Percentiles rank a stretch among this genome's conserved stretches.
phyloP scores from a whole-genome alignment of 2,888 invertebrate species.

The Calliopum simillimum region DNA sequence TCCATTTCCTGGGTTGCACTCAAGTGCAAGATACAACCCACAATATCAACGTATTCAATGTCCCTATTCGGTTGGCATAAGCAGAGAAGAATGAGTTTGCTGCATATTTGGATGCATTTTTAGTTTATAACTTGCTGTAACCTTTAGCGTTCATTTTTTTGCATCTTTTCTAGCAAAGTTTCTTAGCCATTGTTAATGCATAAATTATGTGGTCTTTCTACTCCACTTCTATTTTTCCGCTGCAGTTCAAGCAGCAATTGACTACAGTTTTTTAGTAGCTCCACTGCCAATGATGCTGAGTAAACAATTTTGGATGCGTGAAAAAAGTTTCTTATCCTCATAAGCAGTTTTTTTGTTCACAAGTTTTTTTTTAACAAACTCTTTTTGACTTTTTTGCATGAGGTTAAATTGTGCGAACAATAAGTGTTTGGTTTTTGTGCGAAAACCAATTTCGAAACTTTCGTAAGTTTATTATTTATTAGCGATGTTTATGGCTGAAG shows the following conservation, averaged over 20 bases:
- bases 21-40: slow-evolving; percentile 2
- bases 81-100: background rate
- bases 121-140: background rate
- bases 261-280: background rate
- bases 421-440: slow-evolving; percentile 11
- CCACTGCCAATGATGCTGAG: slow-evolving; percentile 4
- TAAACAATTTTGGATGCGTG: slow-evolving; percentile 2
- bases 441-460: slow-evolving; percentile 1
- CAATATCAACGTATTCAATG: background rate
- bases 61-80: background rate
- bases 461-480: slow-evolving; percentile 3
- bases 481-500: background rate
- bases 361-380: background rate
- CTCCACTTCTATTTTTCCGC: background rate
- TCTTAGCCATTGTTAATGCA: background rate
- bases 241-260: background rate
- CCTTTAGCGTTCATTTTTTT: background rate
- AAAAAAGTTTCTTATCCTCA: background rate
- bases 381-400: slow-evolving; percentile 2
- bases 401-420: slow-evolving; percentile 12
- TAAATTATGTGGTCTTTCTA: background rate
- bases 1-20: background rate
- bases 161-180: background rate
- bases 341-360: background rate
- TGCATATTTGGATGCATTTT: slow-evolving; percentile 2